Percentiles rank a stretch among this genome's conserved stretches.
These are phyloP conservation scores for Episyrphus balteatus DNA, from an alignment of 1,140 invertebrate genomes.

Conservation along the genomic window DNA sequence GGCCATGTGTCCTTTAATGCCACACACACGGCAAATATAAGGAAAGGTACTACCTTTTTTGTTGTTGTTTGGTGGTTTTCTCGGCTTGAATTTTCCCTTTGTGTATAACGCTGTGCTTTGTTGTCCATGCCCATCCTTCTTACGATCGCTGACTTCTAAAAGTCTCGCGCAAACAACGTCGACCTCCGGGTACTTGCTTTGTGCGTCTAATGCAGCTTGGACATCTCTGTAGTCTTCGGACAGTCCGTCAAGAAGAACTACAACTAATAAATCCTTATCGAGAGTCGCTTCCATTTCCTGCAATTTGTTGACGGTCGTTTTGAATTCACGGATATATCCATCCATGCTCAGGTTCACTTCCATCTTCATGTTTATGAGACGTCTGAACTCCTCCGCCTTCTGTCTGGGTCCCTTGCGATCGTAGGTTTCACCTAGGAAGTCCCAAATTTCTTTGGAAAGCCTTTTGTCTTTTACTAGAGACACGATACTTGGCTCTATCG, in stretches of 20 bases:
- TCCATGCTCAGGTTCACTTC: not conserved
- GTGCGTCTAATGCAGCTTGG: conserved; percentile 1
- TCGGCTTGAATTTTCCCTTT: not conserved
- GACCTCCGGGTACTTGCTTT: not conserved
- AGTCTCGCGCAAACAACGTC: not conserved
- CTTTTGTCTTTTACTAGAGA: too few species aligned
- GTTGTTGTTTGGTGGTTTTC: not conserved
- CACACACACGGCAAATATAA: too few species aligned
- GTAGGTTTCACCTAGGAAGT: too few species aligned
- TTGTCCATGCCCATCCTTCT: not conserved
- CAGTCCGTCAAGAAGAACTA: conserved; percentile 4
- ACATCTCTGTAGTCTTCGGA: conserved; percentile 1
- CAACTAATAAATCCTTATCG: conserved; percentile 1
- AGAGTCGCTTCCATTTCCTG: not conserved
- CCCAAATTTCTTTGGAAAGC: too few species aligned
- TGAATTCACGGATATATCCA: not conserved
- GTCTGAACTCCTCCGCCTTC: too few species aligned
- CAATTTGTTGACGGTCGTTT: not conserved
- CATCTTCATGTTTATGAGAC: not conserved
- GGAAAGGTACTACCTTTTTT: not conserved
- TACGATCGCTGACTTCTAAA: not conserved
- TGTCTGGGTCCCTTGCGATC: too few species aligned
- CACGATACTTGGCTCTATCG: too few species aligned
- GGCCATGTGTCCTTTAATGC: too few species aligned
- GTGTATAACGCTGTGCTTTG: not conserved